Conservation (phyloP, 2,113 vertebrate species). For the Rhabdornis inornatus region DNA sequence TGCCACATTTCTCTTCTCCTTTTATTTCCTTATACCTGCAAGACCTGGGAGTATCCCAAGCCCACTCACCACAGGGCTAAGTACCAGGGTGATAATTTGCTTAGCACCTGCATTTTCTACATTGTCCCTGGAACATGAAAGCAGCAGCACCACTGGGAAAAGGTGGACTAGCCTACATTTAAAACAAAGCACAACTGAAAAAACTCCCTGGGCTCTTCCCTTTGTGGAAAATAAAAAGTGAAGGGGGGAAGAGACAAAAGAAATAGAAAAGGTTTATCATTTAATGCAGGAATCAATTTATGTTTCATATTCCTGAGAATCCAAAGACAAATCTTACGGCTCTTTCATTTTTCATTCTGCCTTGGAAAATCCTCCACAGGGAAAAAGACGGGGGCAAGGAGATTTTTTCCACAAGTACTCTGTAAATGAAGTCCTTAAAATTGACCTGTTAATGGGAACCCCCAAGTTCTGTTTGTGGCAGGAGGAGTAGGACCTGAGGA, state of each 20-base stretch:
- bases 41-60: background rate
- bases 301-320: background rate
- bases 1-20: background rate
- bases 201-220: background rate
- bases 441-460: background rate
- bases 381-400: rapidly evolving
- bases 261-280: background rate
- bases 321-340: background rate
- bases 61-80: background rate
- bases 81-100: background rate
- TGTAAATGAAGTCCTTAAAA: background rate
- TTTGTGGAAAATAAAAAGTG: background rate
- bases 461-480: background rate
- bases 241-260: background rate
- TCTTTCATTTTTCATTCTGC: background rate
- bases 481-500: background rate
- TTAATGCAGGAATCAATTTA: background rate
- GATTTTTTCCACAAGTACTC: background rate
- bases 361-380: background rate
- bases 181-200: background rate
- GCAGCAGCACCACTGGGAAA: background rate
- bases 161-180: background rate
- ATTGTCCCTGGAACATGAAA: background rate
- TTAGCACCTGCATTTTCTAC: background rate
- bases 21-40: background rate